Base-by-base conservation (phyloP, 2,113 vertebrate genomes). In the Hydropotes inermis region DNA sequence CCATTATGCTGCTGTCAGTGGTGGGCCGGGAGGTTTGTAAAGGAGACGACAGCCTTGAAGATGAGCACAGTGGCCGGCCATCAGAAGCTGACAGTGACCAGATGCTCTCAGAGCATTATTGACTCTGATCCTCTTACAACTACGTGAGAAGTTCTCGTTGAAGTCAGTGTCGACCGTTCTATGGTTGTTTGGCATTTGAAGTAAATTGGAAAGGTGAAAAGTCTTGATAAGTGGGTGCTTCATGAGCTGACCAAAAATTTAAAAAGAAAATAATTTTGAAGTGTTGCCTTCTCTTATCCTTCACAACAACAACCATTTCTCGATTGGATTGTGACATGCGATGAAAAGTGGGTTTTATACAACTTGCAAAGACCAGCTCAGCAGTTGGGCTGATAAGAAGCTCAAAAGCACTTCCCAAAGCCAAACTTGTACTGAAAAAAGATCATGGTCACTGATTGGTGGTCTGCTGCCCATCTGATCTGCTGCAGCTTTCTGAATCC, bases 1-100 rank as follows among this genome's bases (percentile, higher is more conserved):
- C 64, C 8, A 0, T 11, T 1, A 2, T 21, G 64, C n/a, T 23
- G 9, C 64, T 2, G 0, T 21, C 12, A 39, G 19, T 1, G 19
- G 36, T 23, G 67, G n/a, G 11, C 39, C 21, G 39, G 7, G 36
- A 76, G 27, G 39, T 7, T 25, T 27, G 36, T 27, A 25, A 76
- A 14, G 1, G 6, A 43, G 70, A 43, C 23, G 3, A 27, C 23
- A 43, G 23, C 70, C 39, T 27, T 6, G 23, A 43, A 7, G 23
- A 7, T 13, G 39, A 76, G 39, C 1, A 6, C 0, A 7, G 70
- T 43, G 39, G 70, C 23, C 1, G 12, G 70, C 70, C 70, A 1
- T 39, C 70, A 43, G 23, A 76, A 25, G 3, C 27, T 7, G 70
- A 15, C 36, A 43, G 1, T 5, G 5, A 25, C 70, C 70, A 3